Percentiles rank a stretch among this genome's conserved stretches.
phyloP scores from a whole-genome alignment of 2,113 vertebrate species.

The Corythornis madagascariensis region DNA sequence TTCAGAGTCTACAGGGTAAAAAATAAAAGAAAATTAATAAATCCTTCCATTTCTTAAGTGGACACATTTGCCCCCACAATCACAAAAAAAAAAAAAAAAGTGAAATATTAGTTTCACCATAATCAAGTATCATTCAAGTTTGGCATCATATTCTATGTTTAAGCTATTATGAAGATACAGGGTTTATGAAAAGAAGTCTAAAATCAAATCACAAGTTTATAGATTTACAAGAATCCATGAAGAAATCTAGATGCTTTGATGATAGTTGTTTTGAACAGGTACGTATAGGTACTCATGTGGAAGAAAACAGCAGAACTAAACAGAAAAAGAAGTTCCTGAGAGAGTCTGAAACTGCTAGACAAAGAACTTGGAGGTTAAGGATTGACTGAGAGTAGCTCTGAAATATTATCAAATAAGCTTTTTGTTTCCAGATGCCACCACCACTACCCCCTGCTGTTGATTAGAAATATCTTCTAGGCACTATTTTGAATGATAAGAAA shows the following conservation, averaged over 20 bases:
- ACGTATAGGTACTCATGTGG: fast-evolving
- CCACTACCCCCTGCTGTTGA: background rate
- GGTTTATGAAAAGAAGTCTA: background rate
- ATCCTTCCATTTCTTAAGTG: background rate
- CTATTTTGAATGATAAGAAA: background rate
- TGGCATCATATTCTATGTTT: background rate
- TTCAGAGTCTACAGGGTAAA: background rate
- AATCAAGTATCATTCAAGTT: background rate
- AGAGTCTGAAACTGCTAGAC: background rate
- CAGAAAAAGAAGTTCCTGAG: background rate
- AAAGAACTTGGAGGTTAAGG: background rate
- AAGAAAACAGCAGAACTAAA: background rate
- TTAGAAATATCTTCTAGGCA: background rate
- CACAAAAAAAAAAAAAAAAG: background rate
- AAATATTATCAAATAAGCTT: background rate
- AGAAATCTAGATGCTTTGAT: background rate
- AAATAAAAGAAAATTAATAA: background rate
- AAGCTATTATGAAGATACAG: background rate
- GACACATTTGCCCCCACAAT: background rate
- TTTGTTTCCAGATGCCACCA: background rate
- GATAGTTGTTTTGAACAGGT: background rate
- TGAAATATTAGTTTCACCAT: background rate
- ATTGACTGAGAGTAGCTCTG: background rate
- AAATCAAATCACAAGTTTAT: background rate
- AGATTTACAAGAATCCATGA: background rate